Base-by-base conservation (phyloP, 23 tunicate genomes). In the Ascidia mentula region DNA sequence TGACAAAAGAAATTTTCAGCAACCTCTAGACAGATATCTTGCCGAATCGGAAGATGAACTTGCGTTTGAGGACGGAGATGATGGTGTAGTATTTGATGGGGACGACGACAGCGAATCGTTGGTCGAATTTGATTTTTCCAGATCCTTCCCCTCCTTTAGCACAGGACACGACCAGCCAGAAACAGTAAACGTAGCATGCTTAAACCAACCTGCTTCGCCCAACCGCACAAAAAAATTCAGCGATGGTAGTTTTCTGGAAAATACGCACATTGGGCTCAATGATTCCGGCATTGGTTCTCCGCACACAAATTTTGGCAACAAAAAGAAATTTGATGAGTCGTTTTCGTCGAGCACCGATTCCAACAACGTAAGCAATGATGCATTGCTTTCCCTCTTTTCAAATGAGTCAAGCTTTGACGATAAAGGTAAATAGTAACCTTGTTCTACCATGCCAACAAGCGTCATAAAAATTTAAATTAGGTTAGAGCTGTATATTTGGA, bases 101-200 rank as follows among this genome's bases (percentile, higher is more conserved):
- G 85, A 81, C 40, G 85, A 81, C 32, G 85, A 81, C 65, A 32
- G 69, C 13, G 85, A 81, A 31, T 81, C 85, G 7, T 32, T 81
- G 32, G 38, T 28, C 30, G 85, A 81, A 7, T 20, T 70, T 18
- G 77, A 81, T 71, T 74, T 20, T 28, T 28, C 65, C 24, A 5
- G 28, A 20, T 53, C 24, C 65, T 53, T 53, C 4, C 65, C 65
- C 13, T n/a, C n/a, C n/a, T n/a, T n/a, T n/a, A 53, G 12, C 1
- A 6, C 22, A 53, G 2, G 65, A 6, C 4, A 53, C 12, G 13
- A 53, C 22, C 22, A 20, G 7, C 65, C 12, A 53, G n/a, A 53
- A 6, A 53, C 65, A 53, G 4, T 28, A 53, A 53, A 28, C 22
- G 24, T 9, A 26, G 22, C 28, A 53, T 53, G 13, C 65, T 3